Percentiles rank a stretch among this genome's conserved stretches.
Evolutionary conservation across 2,888 invertebrate genomes (phyloP).

Genomic region (Myopa testacea): DNA sequence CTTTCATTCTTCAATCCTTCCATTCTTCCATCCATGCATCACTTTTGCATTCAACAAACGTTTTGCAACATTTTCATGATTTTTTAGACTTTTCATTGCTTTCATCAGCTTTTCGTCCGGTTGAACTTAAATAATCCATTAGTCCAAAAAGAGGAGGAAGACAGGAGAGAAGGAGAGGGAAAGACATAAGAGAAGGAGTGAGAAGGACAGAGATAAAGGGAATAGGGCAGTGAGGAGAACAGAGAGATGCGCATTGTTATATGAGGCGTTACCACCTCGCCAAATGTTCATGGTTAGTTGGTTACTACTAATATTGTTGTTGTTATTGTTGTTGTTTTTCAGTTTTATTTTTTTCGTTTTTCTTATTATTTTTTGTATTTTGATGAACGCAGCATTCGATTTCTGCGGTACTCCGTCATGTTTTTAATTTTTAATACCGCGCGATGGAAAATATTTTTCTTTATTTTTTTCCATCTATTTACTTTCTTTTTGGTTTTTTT

Average conservation of each 20-base stretch:
- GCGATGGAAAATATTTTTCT: constrained; percentile 2
- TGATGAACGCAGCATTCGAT: background rate
- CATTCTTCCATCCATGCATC: background rate
- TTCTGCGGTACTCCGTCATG: background rate
- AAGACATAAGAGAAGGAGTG: background rate
- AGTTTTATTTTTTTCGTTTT: too few species aligned
- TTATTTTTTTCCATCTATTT: too few species aligned
- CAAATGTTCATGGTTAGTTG: too few species aligned
- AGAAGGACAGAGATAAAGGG: background rate
- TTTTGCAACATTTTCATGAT: background rate
- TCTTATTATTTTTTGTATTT: too few species aligned
- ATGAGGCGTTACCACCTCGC: too few species aligned
- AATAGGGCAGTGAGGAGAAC: background rate
- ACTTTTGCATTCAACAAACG: background rate
- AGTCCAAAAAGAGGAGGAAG: too few species aligned
- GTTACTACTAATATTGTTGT: too few species aligned
- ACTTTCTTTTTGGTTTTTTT: too few species aligned
- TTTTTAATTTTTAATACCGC: background rate
- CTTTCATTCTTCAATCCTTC: background rate
- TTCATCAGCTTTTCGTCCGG: too few species aligned
- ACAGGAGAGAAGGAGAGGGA: background rate
- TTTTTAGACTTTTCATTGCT: background rate
- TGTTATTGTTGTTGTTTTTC: too few species aligned
- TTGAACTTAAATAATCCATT: too few species aligned
- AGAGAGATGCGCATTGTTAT: background rate